phyloP scores from a whole-genome alignment of 1,140 invertebrate genomes.

The Dendrolimus punctatus region DNA sequence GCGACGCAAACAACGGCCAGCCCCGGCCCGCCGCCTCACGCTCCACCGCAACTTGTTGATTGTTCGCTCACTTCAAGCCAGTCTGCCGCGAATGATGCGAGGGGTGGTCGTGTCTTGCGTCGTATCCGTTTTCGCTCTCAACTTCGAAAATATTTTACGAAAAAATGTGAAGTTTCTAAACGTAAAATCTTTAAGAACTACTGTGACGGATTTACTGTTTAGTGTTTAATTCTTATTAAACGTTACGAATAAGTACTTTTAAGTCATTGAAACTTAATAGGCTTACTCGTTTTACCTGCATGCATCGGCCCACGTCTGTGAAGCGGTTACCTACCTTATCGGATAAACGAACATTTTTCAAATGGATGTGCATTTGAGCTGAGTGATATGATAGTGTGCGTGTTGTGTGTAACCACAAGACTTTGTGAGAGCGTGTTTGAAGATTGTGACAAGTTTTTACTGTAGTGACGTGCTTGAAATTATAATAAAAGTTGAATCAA shows the following conservation, averaged over 20 bases:
- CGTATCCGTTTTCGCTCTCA: conserved; percentile 37
- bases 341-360: conserved; percentile 70
- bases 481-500: conserved; percentile 40
- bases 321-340: conserved; percentile 63
- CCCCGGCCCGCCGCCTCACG: conserved; percentile 28
- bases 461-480: conserved; percentile 54
- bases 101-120: conserved; percentile 48
- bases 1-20: conserved; percentile 27
- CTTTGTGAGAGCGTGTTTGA: conserved; percentile 47
- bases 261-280: conserved; percentile 65
- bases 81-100: conserved; percentile 64
- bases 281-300: conserved; percentile 66
- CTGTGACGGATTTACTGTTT: conserved; percentile 26
- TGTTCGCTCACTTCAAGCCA: conserved; percentile 65
- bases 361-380: conserved; percentile 67
- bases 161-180: conserved; percentile 67
- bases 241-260: conserved; percentile 50
- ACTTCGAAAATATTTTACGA: conserved; percentile 67
- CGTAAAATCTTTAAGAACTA: conserved; percentile 41
- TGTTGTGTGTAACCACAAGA: conserved; percentile 57
- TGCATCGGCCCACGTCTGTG: conserved; percentile 62
- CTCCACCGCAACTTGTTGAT: conserved; percentile 64
- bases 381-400: conserved; percentile 67
- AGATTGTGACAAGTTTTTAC: conserved; percentile 60
- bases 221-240: conserved; percentile 38